phyloP scores from a whole-genome alignment of 2,888 invertebrate genomes.

The Chydorus sphaericus region DNA sequence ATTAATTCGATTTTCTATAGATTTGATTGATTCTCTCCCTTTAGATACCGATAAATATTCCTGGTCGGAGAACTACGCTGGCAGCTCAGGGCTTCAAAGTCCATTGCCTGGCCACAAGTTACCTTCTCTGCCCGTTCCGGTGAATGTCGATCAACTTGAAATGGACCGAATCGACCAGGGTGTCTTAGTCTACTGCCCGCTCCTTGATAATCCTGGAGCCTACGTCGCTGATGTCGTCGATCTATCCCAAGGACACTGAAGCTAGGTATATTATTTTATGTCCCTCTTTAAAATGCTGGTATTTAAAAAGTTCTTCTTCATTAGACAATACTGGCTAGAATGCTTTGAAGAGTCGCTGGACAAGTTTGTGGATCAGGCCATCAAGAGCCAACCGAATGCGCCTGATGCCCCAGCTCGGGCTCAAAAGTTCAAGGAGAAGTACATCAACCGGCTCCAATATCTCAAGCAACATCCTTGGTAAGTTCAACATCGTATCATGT shows the following conservation, averaged over 20 bases:
- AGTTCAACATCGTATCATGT: no score
- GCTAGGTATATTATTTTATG: slow-evolving; percentile 42
- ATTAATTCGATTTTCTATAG: neutral
- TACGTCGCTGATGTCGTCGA: slow-evolving; percentile 89
- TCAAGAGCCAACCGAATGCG: slow-evolving; percentile 57
- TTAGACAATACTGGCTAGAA: slow-evolving; percentile 71
- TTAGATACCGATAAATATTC: slow-evolving; percentile 38
- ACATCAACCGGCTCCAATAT: slow-evolving; percentile 59
- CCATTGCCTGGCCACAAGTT: slow-evolving; percentile 26
- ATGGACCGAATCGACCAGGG: slow-evolving; percentile 39
- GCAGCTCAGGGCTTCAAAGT: slow-evolving; percentile 43
- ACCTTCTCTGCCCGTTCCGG: slow-evolving; percentile 16
- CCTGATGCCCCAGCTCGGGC: slow-evolving; percentile 64
- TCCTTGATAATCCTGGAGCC: slow-evolving; percentile 57
- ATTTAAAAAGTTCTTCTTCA: slow-evolving; percentile 17
- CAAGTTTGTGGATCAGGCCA: slow-evolving; percentile 70
- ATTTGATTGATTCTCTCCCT: slow-evolving; percentile 3
- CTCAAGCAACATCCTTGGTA: slow-evolving; percentile 65
- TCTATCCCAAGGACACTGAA: slow-evolving; percentile 63
- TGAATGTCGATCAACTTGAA: slow-evolving; percentile 37
- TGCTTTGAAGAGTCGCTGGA: slow-evolving; percentile 73
- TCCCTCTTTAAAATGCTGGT: neutral
- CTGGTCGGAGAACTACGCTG: slow-evolving; percentile 53
- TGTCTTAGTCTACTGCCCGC: slow-evolving; percentile 46
- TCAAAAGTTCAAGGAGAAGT: slow-evolving; percentile 64